phyloP scores from a whole-genome alignment of 2,113 vertebrate genomes.

The Empidonax traillii region DNA sequence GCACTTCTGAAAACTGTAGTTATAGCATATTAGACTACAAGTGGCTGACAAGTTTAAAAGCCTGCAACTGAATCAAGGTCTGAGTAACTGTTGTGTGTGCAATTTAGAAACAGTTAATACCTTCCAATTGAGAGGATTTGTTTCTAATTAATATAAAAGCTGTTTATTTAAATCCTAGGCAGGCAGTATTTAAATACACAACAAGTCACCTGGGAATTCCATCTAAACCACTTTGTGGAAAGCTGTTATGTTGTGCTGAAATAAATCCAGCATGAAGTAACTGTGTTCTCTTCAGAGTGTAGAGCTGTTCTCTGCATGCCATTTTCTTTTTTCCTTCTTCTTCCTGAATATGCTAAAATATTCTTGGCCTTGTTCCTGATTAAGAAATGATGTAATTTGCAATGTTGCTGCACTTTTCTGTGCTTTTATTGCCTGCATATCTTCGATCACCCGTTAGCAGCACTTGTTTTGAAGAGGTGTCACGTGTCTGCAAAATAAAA shows the following conservation, averaged over 20 bases:
- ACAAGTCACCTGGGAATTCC: constrained; percentile 47
- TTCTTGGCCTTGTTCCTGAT: neutral
- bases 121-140: constrained; percentile 49
- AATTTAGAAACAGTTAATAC: constrained; percentile 36
- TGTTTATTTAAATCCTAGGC: constrained; percentile 57
- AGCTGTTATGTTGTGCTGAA: constrained; percentile 5
- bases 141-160: constrained; percentile 61
- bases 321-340: neutral
- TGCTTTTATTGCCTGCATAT: neutral
- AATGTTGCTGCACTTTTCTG: neutral
- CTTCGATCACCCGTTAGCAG: neutral
- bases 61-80: constrained; percentile 36
- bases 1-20: constrained; percentile 22
- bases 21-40: neutral
- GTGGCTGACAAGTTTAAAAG: constrained; percentile 46
- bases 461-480: neutral
- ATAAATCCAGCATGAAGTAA: constrained; percentile 5
- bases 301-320: neutral
- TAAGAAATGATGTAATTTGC: neutral
- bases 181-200: constrained; percentile 47
- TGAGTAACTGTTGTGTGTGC: neutral
- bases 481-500: neutral
- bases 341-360: neutral
- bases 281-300: neutral
- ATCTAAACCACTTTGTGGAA: constrained; percentile 21